Evolutionary conservation across 2,797 vertebrate genomes (phyloP), one percentile per base, ranked within the genome.

Genomic region (Sebastes hubbsi): DNA sequence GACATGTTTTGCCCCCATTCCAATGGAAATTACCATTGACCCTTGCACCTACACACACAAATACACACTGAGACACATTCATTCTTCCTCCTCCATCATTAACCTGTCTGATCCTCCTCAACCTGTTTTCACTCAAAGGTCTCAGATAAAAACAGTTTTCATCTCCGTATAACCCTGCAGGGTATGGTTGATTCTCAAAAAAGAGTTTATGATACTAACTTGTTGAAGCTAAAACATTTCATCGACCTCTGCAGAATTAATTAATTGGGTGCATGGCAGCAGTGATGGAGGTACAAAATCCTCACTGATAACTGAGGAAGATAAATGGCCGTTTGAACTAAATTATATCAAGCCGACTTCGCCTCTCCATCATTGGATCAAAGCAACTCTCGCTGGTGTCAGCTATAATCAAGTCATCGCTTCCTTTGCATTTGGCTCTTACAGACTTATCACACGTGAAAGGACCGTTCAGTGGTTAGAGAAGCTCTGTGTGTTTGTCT

Each of bases 271-370:
- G 64, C 60, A 38, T 29, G 59, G 66, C 49, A 62, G 78, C 78
- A 55, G 64, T 20, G 38, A 29, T 69, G 71, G 69, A 49, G 72
- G 78, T 65, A 74, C 52, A 83, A 68, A 85, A 82, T 69, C 71
- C 55, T 56, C 12, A 4, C 72, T 71, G 71, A 80, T 78, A 79
- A 79, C 76, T 79, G 80, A 65, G 54, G 75, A 83, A 89, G 83
- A 93, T 82, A 83, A 91, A 91, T 87, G 86, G 49, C 55, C 18
- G 25, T 78, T 82, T 80, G 61, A 89, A 61, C 52, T 59, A 81
- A 86, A 89, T 92, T 49, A 69, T 27, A 82, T 76, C 63, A 68
- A 66, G 42, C 70, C 64, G 64, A 78, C 58, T 81, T 84, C 30
- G 11, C 71, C 27, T 73, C 72, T 82, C 79, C 67, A 67, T 89